A percentile compares a stretch with the other conserved stretches of the same genome.
phyloP scores from a whole-genome alignment of 1,140 invertebrate genomes.

The Triops cancriformis region DNA sequence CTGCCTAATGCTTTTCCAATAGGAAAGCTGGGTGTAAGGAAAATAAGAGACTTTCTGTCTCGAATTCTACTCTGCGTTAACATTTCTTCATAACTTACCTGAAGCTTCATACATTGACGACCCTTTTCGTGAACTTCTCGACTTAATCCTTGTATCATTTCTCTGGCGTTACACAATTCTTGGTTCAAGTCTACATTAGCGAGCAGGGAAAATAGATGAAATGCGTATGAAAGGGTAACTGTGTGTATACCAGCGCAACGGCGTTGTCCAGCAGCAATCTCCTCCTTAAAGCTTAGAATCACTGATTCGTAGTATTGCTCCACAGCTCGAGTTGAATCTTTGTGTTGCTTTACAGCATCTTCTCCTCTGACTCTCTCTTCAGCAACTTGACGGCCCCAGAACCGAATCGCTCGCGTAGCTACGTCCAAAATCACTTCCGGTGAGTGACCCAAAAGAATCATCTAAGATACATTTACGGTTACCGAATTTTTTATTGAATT shows the following conservation, averaged over 20 bases:
- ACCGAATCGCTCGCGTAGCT: neutral
- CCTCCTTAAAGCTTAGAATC: neutral
- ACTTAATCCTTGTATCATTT: neutral
- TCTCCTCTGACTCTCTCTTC: neutral
- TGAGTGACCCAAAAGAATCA: neutral
- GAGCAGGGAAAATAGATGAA: neutral
- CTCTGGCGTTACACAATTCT: neutral
- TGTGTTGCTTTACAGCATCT: neutral
- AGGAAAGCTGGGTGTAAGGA: too few species aligned
- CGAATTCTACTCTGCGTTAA: too few species aligned
- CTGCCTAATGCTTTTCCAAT: too few species aligned
- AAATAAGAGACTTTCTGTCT: too few species aligned
- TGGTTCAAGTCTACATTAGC: neutral
- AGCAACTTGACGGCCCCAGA: neutral
- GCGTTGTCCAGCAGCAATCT: neutral
- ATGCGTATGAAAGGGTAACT: neutral
- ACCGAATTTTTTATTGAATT: too few species aligned
- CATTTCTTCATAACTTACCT: neutral
- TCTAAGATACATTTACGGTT: too few species aligned
- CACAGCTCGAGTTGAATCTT: neutral
- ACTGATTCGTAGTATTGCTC: neutral
- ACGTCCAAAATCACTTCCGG: neutral
- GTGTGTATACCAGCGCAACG: neutral
- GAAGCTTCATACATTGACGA: neutral
- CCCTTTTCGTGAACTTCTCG: neutral